Percentiles rank a stretch among this genome's conserved stretches.
phyloP scores from a whole-genome alignment of 2,797 vertebrate genomes.

The Epinephelus awoara region DNA sequence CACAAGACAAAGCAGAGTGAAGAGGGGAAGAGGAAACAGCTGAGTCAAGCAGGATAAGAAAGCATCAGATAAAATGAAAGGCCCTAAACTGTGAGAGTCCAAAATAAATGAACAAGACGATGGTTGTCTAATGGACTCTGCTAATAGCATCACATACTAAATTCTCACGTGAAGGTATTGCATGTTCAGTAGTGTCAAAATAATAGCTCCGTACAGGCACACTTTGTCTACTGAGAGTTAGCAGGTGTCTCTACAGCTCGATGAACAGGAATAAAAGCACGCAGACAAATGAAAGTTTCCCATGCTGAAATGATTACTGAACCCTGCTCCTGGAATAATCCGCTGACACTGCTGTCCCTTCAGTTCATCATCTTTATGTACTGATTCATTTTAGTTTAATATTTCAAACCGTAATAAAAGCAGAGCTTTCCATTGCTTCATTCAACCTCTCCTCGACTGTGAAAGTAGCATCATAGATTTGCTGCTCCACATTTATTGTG shows the following conservation, averaged over 20 bases:
- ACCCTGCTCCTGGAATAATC: constrained; percentile 12
- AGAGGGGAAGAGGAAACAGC: not conserved
- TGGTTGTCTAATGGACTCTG: not conserved
- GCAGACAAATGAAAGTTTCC: not conserved
- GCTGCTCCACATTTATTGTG: not conserved
- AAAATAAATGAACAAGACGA: not conserved
- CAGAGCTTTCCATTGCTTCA: constrained; percentile 32
- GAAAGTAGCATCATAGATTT: not conserved
- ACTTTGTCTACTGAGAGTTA: not conserved
- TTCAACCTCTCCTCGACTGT: constrained; percentile 7
- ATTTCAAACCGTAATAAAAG: constrained; percentile 15
- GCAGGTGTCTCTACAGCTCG: not conserved
- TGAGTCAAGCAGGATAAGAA: constrained; percentile 1
- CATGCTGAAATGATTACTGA: constrained; percentile 15
- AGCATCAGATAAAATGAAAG: not conserved
- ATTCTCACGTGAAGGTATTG: not conserved
- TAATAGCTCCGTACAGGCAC: not conserved
- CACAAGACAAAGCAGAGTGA: constrained; percentile 6
- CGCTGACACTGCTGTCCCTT: not conserved
- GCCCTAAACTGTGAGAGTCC: no score
- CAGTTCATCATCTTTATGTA: constrained; percentile 25
- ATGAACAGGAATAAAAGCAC: not conserved
- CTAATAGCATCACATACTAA: not conserved
- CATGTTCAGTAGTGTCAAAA: not conserved
- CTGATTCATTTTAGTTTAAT: constrained; percentile 22